Conservation (phyloP, 2,113 vertebrate genomes). For the Cheirogaleus medius region DNA sequence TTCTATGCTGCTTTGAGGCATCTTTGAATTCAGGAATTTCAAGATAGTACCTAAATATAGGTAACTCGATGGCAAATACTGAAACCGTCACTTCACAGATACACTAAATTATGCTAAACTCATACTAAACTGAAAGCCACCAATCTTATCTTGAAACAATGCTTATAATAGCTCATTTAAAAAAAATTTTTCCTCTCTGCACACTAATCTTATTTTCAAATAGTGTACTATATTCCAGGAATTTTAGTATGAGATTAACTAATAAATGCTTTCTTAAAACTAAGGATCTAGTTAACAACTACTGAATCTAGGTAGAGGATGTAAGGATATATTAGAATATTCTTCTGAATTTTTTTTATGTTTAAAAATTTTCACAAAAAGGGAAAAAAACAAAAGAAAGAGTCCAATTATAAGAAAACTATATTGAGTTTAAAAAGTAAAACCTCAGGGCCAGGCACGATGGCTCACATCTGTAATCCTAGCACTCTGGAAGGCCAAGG, state of each 20-base stretch:
- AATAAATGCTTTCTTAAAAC: constrained; percentile 29
- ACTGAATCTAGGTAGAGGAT: not conserved
- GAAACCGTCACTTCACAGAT: not conserved
- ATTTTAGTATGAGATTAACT: not conserved
- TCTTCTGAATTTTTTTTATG: not conserved
- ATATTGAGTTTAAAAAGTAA: not conserved
- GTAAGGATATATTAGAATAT: not conserved
- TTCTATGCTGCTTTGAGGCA: constrained; percentile 5
- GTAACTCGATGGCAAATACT: not conserved
- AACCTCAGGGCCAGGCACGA: not conserved
- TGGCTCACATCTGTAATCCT: no score
- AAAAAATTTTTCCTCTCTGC: not conserved
- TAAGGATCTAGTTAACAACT: not conserved
- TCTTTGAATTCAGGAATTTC: not conserved
- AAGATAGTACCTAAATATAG: no score
- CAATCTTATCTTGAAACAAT: not conserved
- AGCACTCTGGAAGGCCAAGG: no score
- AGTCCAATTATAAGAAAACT: not conserved
- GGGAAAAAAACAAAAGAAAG: not conserved
- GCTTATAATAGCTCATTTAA: not conserved
- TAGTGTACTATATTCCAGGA: not conserved
- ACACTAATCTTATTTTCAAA: constrained; percentile 3
- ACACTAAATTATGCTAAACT: not conserved
- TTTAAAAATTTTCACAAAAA: constrained; percentile 8
- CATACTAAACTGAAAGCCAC: not conserved